phyloP scores from a whole-genome alignment of 2,797 vertebrate genomes.

The Silurus lanzhouensis region DNA sequence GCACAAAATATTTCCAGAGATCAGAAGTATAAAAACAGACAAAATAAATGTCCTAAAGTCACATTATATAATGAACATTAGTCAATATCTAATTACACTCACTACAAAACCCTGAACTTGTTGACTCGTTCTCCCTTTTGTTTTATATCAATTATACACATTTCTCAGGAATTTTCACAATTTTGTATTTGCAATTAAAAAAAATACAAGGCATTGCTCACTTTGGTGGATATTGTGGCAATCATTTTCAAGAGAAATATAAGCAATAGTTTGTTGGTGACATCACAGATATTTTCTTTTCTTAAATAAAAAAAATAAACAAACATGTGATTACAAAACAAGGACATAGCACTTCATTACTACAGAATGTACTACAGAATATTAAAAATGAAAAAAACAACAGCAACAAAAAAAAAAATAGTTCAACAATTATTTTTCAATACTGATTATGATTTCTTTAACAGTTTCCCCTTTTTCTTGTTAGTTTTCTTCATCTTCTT shows the following conservation, averaged over 20 bases:
- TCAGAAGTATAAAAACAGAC: not conserved
- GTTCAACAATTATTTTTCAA: not conserved
- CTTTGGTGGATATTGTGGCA: not conserved
- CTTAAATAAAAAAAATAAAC: too few species aligned
- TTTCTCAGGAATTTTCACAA: not conserved
- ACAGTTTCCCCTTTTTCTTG: constrained; percentile 68
- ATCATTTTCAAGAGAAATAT: not conserved
- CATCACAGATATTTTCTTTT: not conserved
- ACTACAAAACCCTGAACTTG: not conserved
- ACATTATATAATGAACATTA: not conserved
- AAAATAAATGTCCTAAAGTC: not conserved
- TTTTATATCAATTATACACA: not conserved
- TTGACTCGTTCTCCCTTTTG: not conserved
- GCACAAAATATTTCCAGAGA: not conserved
- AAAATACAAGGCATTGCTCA: not conserved
- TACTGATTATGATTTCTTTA: constrained; percentile 60
- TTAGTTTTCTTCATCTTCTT: constrained; percentile 76
- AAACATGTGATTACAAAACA: not conserved
- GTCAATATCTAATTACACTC: not conserved
- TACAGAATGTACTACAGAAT: not conserved
- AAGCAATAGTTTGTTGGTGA: not conserved
- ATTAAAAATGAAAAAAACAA: not conserved
- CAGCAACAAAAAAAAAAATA: too few species aligned
- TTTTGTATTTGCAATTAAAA: not conserved
- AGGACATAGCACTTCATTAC: not conserved